Evolutionary conservation across 2,797 vertebrate genomes (phyloP).

Genomic region (Parotocinclus haroldoi): DNA sequence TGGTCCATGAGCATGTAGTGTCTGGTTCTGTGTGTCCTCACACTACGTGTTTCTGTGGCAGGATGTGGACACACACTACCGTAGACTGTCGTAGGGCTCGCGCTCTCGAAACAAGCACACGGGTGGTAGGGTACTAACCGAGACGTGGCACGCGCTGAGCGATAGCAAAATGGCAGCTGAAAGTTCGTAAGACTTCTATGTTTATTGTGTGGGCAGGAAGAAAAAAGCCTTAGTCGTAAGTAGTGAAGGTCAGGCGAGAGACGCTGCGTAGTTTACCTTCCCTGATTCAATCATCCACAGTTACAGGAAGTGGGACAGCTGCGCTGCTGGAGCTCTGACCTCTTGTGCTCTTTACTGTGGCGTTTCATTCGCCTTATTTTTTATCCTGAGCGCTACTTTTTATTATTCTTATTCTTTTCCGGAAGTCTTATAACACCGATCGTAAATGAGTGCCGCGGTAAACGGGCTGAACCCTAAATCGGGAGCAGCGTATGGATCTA

Average conservation of each 20-base stretch:
- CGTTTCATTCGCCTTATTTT: background rate
- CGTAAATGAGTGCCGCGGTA: conserved; percentile 37
- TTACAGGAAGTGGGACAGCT: conserved; percentile 22
- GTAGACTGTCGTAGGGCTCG: conserved; percentile 4
- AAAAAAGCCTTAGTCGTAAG: conserved; percentile 13
- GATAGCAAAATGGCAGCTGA: background rate
- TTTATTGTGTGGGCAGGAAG: conserved; percentile 5
- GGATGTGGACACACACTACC: conserved; percentile 40
- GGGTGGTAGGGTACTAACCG: background rate
- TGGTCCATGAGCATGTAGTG: background rate
- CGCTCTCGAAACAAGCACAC: conserved; percentile 11
- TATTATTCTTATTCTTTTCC: background rate
- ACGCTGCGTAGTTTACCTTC: conserved; percentile 18
- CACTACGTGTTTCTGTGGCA: conserved; percentile 8
- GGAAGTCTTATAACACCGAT: conserved; percentile 2
- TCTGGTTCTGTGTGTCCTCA: conserved; percentile 2
- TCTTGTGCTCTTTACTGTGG: no score
- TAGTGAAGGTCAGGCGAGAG: conserved; percentile 40
- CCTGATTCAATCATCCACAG: conserved; percentile 24
- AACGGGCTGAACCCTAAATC: conserved; percentile 14
- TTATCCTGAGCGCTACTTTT: background rate
- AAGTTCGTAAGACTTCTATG: conserved; percentile 16
- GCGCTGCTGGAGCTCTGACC: no score
- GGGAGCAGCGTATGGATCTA: conserved; percentile 7
- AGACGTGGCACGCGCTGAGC: conserved; percentile 36